Conservation (phyloP, 2,113 vertebrate species). For the Pituophis catenifer region DNA sequence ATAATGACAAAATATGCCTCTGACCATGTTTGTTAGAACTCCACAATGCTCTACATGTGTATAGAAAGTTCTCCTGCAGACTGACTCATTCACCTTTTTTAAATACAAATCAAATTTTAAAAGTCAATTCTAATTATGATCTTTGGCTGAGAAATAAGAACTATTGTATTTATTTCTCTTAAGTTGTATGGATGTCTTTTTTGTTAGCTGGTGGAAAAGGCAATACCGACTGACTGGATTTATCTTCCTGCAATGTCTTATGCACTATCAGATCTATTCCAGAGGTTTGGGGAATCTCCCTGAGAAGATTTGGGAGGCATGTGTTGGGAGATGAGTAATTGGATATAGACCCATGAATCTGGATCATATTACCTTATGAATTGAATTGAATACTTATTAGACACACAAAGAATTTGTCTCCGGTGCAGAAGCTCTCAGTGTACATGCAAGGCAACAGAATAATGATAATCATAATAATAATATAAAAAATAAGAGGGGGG, state of each 20-base stretch:
- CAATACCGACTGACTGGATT: neutral
- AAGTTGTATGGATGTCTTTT: neutral
- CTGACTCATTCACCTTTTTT: slow-evolving; percentile 12
- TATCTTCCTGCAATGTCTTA: neutral
- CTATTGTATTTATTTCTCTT: neutral
- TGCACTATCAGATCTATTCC: neutral
- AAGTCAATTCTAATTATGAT: neutral
- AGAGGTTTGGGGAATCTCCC: neutral
- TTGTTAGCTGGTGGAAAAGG: neutral
- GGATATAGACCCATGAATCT: neutral
- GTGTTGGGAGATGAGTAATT: neutral
- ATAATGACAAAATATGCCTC: slow-evolving; percentile 36
- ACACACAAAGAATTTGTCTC: neutral
- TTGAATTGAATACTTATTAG: neutral
- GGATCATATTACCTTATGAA: neutral
- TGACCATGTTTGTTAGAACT: slow-evolving; percentile 11
- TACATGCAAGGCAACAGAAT: neutral
- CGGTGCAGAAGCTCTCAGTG: neutral
- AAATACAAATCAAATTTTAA: neutral
- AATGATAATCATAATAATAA: neutral
- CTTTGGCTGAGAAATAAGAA: neutral
- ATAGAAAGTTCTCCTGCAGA: slow-evolving; percentile 3
- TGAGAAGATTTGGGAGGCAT: neutral
- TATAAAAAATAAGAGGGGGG: neutral
- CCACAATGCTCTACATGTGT: neutral